A percentile compares a stretch with the other conserved stretches of the same genome.
Conservation (phyloP, 1,140 invertebrate species). For the Phymastichus coffea region DNA sequence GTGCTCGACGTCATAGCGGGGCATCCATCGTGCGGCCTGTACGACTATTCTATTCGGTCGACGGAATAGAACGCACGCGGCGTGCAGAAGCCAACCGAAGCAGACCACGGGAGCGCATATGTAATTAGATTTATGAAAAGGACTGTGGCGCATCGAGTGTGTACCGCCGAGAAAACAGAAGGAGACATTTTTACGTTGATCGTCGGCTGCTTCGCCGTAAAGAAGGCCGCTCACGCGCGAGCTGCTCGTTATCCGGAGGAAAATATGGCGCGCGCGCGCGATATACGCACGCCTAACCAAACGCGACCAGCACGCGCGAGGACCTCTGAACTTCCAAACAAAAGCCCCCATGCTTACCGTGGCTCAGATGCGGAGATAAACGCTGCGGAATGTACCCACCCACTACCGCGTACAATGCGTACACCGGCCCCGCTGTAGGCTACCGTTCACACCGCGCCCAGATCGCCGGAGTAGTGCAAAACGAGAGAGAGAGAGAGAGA, state of each 20-base stretch:
- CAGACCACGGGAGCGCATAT: too few species aligned
- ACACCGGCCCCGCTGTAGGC: too few species aligned
- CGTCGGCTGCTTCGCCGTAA: too few species aligned
- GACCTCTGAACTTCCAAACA: not conserved
- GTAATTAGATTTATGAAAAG: constrained; percentile 5
- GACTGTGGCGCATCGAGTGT: not conserved
- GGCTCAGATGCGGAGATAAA: constrained; percentile 1
- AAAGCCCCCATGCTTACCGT: not conserved
- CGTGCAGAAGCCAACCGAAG: too few species aligned
- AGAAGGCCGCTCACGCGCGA: too few species aligned
- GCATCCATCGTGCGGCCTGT: too few species aligned
- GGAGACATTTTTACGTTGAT: not conserved
- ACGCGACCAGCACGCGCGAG: not conserved
- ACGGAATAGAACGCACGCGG: not conserved
- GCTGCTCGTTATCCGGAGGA: not conserved
- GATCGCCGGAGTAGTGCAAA: not conserved
- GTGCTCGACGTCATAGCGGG: too few species aligned
- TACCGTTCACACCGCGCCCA: not conserved
- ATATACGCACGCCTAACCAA: not conserved
- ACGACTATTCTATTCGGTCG: too few species aligned
- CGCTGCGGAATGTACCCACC: not conserved
- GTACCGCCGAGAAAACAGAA: too few species aligned
- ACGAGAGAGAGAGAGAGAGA: not conserved
- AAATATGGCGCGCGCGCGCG: not conserved
- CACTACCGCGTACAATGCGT: too few species aligned